Conservation (phyloP, 1,140 invertebrate genomes). For the Bombus huntii region DNA sequence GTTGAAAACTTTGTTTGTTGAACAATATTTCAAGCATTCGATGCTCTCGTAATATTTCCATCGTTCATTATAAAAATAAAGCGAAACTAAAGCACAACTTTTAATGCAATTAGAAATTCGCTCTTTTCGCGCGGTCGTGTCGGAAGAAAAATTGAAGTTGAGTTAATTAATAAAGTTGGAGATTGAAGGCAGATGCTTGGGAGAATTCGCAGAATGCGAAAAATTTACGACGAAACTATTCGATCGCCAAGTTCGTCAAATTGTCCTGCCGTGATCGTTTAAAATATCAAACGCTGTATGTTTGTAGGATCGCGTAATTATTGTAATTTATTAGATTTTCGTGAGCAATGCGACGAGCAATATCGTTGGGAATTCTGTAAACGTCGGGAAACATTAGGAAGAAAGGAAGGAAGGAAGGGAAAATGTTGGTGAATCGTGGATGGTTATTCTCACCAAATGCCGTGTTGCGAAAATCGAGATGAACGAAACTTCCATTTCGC, state of each 20-base stretch:
- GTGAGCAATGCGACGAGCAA: neutral
- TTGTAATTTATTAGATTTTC: neutral
- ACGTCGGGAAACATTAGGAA: neutral
- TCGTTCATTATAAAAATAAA: neutral
- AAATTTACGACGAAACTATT: neutral
- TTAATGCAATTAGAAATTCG: constrained; percentile 19
- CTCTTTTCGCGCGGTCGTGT: neutral
- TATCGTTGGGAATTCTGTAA: neutral
- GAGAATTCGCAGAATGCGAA: neutral
- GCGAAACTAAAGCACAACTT: neutral
- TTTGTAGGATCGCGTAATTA: neutral
- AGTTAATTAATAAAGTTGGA: constrained; percentile 29
- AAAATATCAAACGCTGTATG: neutral
- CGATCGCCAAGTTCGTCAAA: too few species aligned
- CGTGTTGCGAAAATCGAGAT: constrained; percentile 33
- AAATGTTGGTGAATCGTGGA: constrained; percentile 2
- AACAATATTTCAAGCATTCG: neutral
- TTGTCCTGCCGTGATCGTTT: too few species aligned
- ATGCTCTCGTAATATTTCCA: neutral
- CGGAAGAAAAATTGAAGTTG: neutral
- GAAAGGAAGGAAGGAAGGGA: neutral
- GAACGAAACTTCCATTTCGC: constrained; percentile 27
- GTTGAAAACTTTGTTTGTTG: neutral
- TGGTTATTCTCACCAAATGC: constrained; percentile 20
- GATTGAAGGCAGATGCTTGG: neutral